These are phyloP conservation scores for Puma concolor DNA, from an alignment of 2,113 vertebrate genomes.

Conservation along the genomic window DNA sequence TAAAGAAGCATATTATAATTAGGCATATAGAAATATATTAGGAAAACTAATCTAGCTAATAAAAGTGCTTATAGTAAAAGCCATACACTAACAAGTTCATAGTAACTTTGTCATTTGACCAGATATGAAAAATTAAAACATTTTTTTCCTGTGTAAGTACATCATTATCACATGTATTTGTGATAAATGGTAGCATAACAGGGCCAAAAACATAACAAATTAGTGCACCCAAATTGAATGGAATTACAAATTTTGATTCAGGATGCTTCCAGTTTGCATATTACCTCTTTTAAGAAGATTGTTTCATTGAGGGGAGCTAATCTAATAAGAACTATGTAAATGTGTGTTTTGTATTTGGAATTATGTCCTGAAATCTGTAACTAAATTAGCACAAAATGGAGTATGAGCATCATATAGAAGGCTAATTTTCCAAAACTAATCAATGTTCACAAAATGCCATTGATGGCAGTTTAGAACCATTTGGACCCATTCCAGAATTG, in stretches of 20 bases:
- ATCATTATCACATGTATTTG: not conserved
- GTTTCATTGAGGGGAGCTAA: not conserved
- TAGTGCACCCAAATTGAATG: not conserved
- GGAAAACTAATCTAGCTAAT: not conserved
- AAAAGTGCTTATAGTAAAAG: conserved; percentile 33
- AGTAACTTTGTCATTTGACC: not conserved
- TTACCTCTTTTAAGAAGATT: not conserved
- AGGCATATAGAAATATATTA: not conserved
- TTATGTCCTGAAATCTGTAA: not conserved
- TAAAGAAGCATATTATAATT: not conserved
- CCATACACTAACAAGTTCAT: not conserved
- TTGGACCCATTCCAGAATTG: not conserved
- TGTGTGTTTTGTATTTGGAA: not conserved
- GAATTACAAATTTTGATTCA: not conserved
- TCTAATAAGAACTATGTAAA: not conserved
- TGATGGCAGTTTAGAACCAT: not conserved
- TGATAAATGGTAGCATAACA: not conserved
- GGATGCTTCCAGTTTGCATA: not conserved
- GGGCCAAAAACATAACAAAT: not conserved
- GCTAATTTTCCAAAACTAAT: not conserved
- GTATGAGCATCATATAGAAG: not conserved
- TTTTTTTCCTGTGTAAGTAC: not conserved
- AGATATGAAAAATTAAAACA: conserved; percentile 3
- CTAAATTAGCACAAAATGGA: not conserved
- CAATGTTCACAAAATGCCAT: not conserved